Conservation (phyloP, 2,113 vertebrate species). For the Procavia capensis region DNA sequence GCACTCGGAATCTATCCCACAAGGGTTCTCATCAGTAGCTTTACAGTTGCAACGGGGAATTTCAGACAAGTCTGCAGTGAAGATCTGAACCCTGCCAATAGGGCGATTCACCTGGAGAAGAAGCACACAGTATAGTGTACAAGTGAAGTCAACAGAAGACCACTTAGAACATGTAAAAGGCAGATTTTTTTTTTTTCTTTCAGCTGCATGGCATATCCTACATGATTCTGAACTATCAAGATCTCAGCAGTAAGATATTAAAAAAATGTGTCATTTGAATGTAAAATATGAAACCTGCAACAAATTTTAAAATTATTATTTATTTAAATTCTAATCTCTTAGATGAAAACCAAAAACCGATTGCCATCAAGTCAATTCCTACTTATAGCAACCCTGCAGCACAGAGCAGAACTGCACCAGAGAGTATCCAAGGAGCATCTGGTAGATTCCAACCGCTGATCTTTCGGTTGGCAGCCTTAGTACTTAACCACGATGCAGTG, state of each 20-base stretch:
- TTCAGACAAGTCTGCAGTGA: constrained; percentile 96
- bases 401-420: too few species aligned
- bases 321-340: too few species aligned
- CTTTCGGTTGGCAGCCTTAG: too few species aligned
- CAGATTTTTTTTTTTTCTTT: not conserved
- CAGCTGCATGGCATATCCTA: not conserved
- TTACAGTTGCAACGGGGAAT: constrained; percentile 99
- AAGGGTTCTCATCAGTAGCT: constrained; percentile 95
- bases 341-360: too few species aligned
- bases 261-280: not conserved
- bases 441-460: too few species aligned
- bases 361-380: too few species aligned
- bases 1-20: constrained; percentile 97
- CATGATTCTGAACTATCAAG: constrained; percentile 26
- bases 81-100: constrained; percentile 97
- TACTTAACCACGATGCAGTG: too few species aligned
- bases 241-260: not conserved
- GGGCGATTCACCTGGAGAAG: constrained; percentile 94
- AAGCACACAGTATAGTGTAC: not conserved
- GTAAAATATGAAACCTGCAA: not conserved
- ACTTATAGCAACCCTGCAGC: too few species aligned
- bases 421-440: too few species aligned
- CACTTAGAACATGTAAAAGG: not conserved
- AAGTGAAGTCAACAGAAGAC: not conserved
- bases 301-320: not conserved